These are phyloP conservation scores for Arrhamphus sclerolepis DNA, from an alignment of 2,797 vertebrate species.

Conservation along the genomic window DNA sequence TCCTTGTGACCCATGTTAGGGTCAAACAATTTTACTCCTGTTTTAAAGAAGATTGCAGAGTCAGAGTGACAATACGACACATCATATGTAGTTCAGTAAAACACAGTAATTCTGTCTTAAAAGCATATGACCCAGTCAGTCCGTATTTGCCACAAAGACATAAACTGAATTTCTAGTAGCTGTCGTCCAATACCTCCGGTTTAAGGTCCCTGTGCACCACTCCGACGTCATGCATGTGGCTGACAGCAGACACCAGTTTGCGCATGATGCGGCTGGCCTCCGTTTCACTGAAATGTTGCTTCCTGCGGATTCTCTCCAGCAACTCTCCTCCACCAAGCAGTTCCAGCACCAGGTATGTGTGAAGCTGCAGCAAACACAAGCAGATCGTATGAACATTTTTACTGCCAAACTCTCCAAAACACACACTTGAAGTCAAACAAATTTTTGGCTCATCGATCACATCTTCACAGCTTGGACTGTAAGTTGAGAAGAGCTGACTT, in stretches of 20 bases:
- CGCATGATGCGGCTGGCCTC: conserved; percentile 98
- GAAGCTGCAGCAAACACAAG: conserved; percentile 82
- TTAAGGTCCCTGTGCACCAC: conserved; percentile 97
- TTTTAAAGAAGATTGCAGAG: conserved; percentile 49
- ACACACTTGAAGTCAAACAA: background rate
- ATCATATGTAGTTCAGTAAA: conserved; percentile 51
- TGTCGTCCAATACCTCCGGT: conserved; percentile 87
- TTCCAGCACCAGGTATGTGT: conserved; percentile 95
- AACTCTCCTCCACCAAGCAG: conserved; percentile 94
- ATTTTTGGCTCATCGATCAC: background rate
- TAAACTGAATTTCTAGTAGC: conserved; percentile 10
- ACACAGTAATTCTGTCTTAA: conserved; percentile 49
- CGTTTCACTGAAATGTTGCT: conserved; percentile 95
- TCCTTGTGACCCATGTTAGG: conserved; percentile 47
- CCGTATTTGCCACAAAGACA: conserved; percentile 29
- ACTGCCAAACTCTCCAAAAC: background rate
- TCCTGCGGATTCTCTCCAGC: conserved; percentile 93
- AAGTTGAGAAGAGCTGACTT: conserved; percentile 1
- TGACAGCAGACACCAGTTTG: conserved; percentile 94
- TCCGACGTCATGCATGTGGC: conserved; percentile 98
- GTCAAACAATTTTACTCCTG: conserved; percentile 60
- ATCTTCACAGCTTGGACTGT: background rate
- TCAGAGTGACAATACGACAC: conserved; percentile 37
- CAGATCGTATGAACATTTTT: background rate
- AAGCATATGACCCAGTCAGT: conserved; percentile 20